These are phyloP conservation scores for Haemorhous mexicanus DNA, from an alignment of 2,113 vertebrate genomes.

Conservation along the genomic window DNA sequence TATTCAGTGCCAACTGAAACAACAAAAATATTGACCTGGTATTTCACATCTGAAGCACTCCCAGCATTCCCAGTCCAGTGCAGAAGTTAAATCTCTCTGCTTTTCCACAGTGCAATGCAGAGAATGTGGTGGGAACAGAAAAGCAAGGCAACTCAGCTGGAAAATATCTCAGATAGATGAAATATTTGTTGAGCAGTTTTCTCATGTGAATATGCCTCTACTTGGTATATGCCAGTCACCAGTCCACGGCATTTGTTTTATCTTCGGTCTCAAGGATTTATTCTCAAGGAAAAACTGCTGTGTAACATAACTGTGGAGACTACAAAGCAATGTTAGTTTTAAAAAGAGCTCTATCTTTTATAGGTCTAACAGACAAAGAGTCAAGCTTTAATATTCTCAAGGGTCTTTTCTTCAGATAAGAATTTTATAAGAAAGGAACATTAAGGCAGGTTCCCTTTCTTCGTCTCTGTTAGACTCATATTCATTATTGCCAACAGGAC, in stretches of 20 bases:
- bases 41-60: conserved; percentile 56
- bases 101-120: conserved; percentile 71
- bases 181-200: conserved; percentile 79
- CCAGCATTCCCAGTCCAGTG: conserved; percentile 53
- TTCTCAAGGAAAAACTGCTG: conserved; percentile 41
- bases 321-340: conserved; percentile 33
- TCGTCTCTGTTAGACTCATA: not conserved
- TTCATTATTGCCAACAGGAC: conserved; percentile 27
- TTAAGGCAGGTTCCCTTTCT: conserved; percentile 11
- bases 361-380: conserved; percentile 7
- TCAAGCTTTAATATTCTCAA: conserved; percentile 49
- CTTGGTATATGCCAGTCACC: conserved; percentile 70
- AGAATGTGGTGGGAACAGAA: conserved; percentile 81
- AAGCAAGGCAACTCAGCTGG: conserved; percentile 73
- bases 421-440: conserved; percentile 29
- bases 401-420: conserved; percentile 45
- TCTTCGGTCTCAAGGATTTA: conserved; percentile 57
- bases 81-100: conserved; percentile 71
- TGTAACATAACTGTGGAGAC: conserved; percentile 17
- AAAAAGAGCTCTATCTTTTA: conserved; percentile 15
- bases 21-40: conserved; percentile 39
- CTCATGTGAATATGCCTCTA: conserved; percentile 79
- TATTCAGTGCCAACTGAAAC: conserved; percentile 35
- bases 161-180: conserved; percentile 78
- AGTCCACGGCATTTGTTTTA: conserved; percentile 68